phyloP scores from a whole-genome alignment of 2,797 vertebrate species.

The Megalops cyprinoides region DNA sequence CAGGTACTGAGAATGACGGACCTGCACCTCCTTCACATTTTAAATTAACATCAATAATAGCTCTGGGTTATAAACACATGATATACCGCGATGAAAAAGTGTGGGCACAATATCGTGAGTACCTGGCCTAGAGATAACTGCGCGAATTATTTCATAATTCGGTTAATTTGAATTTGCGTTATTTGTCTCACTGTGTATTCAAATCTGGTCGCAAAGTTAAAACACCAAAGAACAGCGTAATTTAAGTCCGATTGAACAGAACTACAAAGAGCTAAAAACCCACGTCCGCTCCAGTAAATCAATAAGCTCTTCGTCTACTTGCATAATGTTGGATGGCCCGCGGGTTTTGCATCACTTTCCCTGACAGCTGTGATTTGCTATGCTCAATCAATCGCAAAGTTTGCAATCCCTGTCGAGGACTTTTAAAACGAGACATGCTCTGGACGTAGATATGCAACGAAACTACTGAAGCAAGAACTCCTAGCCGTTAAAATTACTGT shows the following conservation, averaged over 20 bases:
- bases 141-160: too few relatives aligned
- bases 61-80: too few relatives aligned
- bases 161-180: too few relatives aligned
- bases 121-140: too few relatives aligned
- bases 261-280: background rate
- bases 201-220: too few relatives aligned
- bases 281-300: constrained; percentile 37
- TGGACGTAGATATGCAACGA: background rate
- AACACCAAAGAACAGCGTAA: background rate
- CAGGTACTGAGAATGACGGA: too few relatives aligned
- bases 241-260: background rate
- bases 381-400: constrained; percentile 54
- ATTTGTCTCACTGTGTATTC: too few relatives aligned
- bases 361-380: constrained; percentile 27
- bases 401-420: constrained; percentile 44
- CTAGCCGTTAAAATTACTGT: too few relatives aligned
- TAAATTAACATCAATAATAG: too few relatives aligned
- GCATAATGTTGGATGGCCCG: constrained; percentile 50
- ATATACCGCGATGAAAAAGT: too few relatives aligned
- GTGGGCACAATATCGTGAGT: too few relatives aligned
- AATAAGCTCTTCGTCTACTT: constrained; percentile 47
- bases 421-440: background rate
- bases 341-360: constrained; percentile 33
- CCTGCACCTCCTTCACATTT: too few relatives aligned
- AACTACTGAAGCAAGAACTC: background rate